Conservation (phyloP, 2,113 vertebrate species). For the Chitala chitala region DNA sequence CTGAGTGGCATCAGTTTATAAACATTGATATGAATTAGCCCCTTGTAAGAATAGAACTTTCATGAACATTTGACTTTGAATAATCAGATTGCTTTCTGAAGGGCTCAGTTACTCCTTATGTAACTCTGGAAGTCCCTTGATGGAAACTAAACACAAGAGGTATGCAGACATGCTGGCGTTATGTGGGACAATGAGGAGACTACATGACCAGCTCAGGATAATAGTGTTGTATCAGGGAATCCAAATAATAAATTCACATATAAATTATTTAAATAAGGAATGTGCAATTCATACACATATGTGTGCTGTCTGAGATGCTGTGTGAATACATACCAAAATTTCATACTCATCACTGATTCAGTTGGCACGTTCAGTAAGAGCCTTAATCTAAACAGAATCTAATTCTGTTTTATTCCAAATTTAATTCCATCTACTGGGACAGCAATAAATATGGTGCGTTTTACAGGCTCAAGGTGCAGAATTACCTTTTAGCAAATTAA, state of each 20-base stretch:
- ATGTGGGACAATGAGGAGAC: too few species aligned
- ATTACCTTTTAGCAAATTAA: constrained; percentile 11
- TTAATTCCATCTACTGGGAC: constrained; percentile 9
- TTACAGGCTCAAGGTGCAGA: background rate
- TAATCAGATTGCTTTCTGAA: constrained; percentile 53
- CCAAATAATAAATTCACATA: too few species aligned
- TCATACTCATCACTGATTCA: constrained; percentile 41
- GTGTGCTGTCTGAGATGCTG: too few species aligned
- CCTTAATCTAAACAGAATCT: background rate
- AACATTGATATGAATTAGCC: constrained; percentile 16
- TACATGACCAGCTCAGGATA: too few species aligned
- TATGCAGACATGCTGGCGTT: too few species aligned
- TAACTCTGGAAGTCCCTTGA: too few species aligned
- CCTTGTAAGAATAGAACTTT: constrained; percentile 56
- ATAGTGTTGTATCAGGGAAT: too few species aligned
- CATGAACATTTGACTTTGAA: constrained; percentile 57
- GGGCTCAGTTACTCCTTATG: too few species aligned
- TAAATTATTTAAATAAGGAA: background rate
- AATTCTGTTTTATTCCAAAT: background rate
- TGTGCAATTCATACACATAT: background rate
- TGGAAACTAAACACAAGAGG: too few species aligned
- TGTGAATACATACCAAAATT: too few species aligned
- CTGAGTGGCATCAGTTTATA: too few species aligned
- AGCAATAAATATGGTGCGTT: background rate
- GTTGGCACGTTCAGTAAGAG: background rate